Base-by-base conservation (phyloP, 2,888 invertebrate genomes). In the Phlogophora meticulosa region DNA sequence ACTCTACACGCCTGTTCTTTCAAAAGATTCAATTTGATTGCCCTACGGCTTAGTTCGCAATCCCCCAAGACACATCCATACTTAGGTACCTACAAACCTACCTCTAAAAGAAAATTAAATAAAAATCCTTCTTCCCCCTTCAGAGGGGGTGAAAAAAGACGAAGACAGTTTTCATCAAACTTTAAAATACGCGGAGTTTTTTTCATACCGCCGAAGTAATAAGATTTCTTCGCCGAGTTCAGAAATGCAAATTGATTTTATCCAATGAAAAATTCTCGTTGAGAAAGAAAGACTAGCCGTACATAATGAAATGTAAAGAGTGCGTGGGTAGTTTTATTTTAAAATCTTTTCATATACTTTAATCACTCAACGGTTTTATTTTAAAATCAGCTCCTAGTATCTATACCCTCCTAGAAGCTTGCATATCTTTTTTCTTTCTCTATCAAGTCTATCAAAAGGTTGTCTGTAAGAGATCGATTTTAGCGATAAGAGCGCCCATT, bases 161-260 rank as follows among this genome's bases (percentile, higher is more conserved):
- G 5, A 24, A 34, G 59, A 72, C 67, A 61, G 34, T 67, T 48
- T 76, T 62, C 60, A 72, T 67, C 68, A 61, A 72, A 57, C 68
- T 74, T 73, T 74, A 40, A 73, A 61, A 61, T 57, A 67, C 56
- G 34, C 7, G 7, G 43, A 57, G 11, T 28, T 66, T 67, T n/a
- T 73, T 67, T 61, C 74, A 68, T 72, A 45, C 10, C 56, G 15
- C 17, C 13, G 20, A 48, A 48, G 60, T 74, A 68, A 74, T 74
- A 46, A 38, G 52, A 60, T 60, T 43, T 60, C 56, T 53, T 34
- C 28, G 17, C n/a, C 2, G 38, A 56, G 38, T 57, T 57, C 48
- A 22, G 22, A 15, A 60, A 61, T 68, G 72, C 56, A 57, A 72
- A 74, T 73, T 57, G 68, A 74, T 72, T 73, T 67, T 34, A 46